Conservation (phyloP, 1,140 invertebrate species). For the Calliphora vicina region DNA sequence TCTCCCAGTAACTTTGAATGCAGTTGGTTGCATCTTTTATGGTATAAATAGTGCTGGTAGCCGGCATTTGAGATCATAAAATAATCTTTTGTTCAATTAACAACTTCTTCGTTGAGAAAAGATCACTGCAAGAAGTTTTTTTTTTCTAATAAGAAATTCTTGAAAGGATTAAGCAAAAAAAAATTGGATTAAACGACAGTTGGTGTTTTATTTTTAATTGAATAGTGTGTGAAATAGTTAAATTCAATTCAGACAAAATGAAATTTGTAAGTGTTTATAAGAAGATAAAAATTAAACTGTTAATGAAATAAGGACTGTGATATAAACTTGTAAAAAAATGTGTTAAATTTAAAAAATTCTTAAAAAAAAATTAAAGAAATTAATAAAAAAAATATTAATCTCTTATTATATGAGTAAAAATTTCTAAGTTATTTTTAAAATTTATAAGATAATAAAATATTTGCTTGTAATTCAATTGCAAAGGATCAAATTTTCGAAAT, state of each 20-base stretch:
- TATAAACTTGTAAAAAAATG: neutral
- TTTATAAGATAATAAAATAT: too few species aligned
- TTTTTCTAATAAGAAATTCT: conserved; percentile 26
- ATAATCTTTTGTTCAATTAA: conserved; percentile 61
- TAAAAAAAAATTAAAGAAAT: too few species aligned
- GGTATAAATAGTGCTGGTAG: conserved; percentile 60
- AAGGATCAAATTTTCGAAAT: too few species aligned
- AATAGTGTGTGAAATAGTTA: neutral
- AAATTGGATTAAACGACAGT: neutral
- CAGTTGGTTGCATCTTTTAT: conserved; percentile 36
- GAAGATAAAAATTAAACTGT: neutral
- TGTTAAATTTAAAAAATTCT: too few species aligned
- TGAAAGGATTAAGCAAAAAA: conserved; percentile 23
- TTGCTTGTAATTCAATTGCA: too few species aligned
- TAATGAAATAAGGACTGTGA: neutral
- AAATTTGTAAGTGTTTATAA: conserved; percentile 55
- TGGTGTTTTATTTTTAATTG: neutral
- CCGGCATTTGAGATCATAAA: conserved; percentile 62
- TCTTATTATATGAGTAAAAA: too few species aligned
- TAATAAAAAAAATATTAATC: too few species aligned
- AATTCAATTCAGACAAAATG: conserved; percentile 52
- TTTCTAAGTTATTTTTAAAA: too few species aligned
- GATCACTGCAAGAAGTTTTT: conserved; percentile 26
- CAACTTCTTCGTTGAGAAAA: conserved; percentile 42
- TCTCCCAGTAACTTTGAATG: conserved; percentile 12